Evolutionary conservation across 2,888 invertebrate genomes (phyloP).

Genomic region (Athripsodes cinereus): DNA sequence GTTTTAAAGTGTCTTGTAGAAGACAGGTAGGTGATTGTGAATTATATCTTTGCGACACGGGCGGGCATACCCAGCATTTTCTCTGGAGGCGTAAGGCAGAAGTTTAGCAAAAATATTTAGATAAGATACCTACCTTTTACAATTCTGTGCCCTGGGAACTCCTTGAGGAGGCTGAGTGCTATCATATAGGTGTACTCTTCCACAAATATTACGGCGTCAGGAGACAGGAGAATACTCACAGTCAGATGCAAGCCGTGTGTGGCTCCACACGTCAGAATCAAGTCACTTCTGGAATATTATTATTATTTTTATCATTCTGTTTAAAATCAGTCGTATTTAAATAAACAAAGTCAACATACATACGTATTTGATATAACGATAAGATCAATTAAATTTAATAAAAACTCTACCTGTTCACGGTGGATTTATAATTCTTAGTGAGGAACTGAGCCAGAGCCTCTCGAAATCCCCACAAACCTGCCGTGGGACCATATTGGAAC

Average conservation of each 20-base stretch:
- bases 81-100: too few species aligned
- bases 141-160: conserved; percentile 48
- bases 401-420: conserved; percentile 36
- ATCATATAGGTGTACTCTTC: conserved; percentile 62
- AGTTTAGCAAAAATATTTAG: too few species aligned
- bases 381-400: too few species aligned
- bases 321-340: too few species aligned
- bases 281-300: conserved; percentile 39
- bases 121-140: conserved; percentile 39
- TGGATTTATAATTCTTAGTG: conserved; percentile 37
- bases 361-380: too few species aligned
- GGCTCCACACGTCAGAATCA: conserved; percentile 56
- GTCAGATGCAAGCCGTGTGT: conserved; percentile 53
- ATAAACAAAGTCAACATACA: too few species aligned
- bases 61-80: too few species aligned
- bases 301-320: too few species aligned
- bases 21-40: too few species aligned
- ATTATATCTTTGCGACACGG: too few species aligned
- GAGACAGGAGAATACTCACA: conserved; percentile 48
- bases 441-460: conserved; percentile 44
- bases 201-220: conserved; percentile 52
- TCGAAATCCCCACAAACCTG: conserved; percentile 44
- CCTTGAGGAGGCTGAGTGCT: conserved; percentile 48
- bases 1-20: too few species aligned
- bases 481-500: conserved; percentile 51